Conservation (phyloP, 2,113 vertebrate genomes). For the Oxyura jamaicensis region DNA sequence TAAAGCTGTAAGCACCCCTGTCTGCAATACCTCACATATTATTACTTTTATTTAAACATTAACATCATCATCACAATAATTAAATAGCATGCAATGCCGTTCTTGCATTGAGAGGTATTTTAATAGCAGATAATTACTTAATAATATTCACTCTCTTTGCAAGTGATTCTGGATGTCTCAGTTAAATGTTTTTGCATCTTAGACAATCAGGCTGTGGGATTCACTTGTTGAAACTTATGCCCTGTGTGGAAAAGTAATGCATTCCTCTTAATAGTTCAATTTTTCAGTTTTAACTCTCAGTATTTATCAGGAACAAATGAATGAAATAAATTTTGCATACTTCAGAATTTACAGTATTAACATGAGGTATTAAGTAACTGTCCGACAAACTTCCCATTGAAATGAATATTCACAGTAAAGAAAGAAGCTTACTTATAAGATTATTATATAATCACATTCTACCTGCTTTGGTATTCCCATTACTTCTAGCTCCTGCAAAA, state of each 20-base stretch:
- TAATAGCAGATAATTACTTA: conserved; percentile 36
- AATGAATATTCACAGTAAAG: conserved; percentile 45
- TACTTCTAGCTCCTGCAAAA: conserved; percentile 27
- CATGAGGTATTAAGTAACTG: background rate
- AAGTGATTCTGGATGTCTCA: background rate
- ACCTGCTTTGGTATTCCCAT: conserved; percentile 1
- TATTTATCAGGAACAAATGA: conserved; percentile 9
- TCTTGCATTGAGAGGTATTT: conserved; percentile 33
- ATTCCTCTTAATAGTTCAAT: conserved; percentile 46
- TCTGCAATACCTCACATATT: background rate
- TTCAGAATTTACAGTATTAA: conserved; percentile 1
- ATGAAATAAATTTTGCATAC: background rate
- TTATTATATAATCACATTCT: conserved; percentile 44
- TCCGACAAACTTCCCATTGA: conserved; percentile 48
- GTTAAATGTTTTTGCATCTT: conserved; percentile 28
- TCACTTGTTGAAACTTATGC: conserved; percentile 60
- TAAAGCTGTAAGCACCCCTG: background rate
- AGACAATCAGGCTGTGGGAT: conserved; percentile 24
- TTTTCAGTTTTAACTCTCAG: conserved; percentile 10
- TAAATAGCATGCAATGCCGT: conserved; percentile 11
- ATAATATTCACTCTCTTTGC: conserved; percentile 11
- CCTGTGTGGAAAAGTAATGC: conserved; percentile 12
- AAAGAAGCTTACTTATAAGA: background rate
- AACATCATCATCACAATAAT: conserved; percentile 22
- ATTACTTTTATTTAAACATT: conserved; percentile 27